Conservation (phyloP, 2,797 vertebrate species). For the Microctenopoma stevenorrisi region DNA sequence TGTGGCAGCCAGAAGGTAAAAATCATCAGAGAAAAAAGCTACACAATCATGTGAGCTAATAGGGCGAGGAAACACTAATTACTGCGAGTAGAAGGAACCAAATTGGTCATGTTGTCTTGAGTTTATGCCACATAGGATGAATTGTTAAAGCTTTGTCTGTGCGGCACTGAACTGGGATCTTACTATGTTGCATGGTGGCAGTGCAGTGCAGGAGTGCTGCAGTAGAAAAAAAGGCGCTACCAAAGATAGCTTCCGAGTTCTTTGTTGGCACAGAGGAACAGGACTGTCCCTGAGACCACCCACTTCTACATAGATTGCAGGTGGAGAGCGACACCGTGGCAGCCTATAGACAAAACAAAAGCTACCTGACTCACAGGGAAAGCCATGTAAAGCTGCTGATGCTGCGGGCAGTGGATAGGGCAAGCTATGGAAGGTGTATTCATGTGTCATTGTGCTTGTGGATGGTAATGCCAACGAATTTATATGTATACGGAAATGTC, state of each 20-base stretch:
- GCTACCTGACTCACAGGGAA: conserved; percentile 14
- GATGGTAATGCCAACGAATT: neutral
- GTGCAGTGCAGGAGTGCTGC: conserved; percentile 27
- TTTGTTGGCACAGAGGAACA: conserved; percentile 20
- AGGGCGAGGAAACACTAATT: no score
- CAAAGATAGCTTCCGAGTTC: conserved; percentile 19
- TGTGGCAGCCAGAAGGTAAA: neutral
- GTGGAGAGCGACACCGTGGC: neutral
- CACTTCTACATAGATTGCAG: conserved; percentile 12
- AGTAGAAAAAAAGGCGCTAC: conserved; percentile 27
- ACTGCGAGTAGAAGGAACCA: neutral
- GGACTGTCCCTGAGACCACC: conserved; percentile 18
- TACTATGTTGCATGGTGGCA: conserved; percentile 18
- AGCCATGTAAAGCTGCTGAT: neutral
- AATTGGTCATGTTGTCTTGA: conserved; percentile 12
- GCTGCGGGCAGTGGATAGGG: neutral
- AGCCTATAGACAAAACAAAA: conserved; percentile 9
- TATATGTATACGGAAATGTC: neutral
- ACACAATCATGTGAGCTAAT: no score
- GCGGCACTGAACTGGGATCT: conserved; percentile 22
- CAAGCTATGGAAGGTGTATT: neutral
- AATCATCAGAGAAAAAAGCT: no score
- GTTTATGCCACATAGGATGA: neutral
- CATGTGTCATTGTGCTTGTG: neutral
- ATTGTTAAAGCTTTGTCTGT: conserved; percentile 2